These are phyloP conservation scores for Anoplophora glabripennis DNA, from an alignment of 1,140 invertebrate species.

Conservation along the genomic window DNA sequence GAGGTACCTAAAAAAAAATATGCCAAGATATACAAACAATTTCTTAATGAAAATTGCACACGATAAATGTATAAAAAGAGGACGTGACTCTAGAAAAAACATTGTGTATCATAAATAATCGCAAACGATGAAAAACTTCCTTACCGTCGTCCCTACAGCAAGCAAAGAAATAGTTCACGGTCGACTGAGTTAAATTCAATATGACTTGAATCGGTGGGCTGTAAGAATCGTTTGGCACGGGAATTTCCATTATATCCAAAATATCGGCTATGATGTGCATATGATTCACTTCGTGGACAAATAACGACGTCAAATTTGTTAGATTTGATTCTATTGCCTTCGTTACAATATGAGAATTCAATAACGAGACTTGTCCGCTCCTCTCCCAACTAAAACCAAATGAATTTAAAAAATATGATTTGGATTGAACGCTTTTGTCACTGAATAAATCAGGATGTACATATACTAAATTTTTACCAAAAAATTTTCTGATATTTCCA, in stretches of 20 bases:
- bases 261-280: conserved; percentile 52
- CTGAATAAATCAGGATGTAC: no score
- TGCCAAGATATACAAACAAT: no score
- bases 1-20: conserved; percentile 41
- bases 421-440: no score
- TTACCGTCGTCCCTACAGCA: conserved; percentile 66
- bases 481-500: no score
- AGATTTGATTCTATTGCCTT: conserved; percentile 53
- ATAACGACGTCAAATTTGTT: conserved; percentile 47
- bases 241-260: conserved; percentile 50
- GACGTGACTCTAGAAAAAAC: not conserved
- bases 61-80: conserved; percentile 17
- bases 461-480: no score
- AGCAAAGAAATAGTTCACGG: conserved; percentile 73
- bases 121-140: no score
- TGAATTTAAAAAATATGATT: no score
- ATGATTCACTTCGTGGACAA: conserved; percentile 48
- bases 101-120: no score
- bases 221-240: conserved; percentile 37
- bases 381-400: conserved; percentile 53
- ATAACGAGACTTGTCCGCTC: conserved; percentile 45
- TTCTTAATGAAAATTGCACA: not conserved
- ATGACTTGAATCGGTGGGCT: conserved; percentile 51
- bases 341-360: conserved; percentile 51
- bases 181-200: conserved; percentile 64